Evolutionary conservation across 2,797 vertebrate genomes (phyloP), one percentile per base, ranked within the genome.

Genomic region (Sphaeramia orbicularis): DNA sequence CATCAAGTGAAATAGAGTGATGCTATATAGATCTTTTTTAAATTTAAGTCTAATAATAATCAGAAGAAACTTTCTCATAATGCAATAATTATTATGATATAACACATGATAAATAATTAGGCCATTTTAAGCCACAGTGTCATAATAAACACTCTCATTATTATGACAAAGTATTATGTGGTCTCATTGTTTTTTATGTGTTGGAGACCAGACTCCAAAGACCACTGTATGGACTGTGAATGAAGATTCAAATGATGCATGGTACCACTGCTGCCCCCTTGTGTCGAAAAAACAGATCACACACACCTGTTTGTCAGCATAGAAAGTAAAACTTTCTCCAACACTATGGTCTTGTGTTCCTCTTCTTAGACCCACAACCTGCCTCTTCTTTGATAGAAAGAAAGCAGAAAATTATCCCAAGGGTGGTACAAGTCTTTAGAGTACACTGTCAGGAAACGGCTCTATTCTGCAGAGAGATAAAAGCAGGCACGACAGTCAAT

Each of bases 401-500:
- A 38, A 36, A 40, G 16, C 18, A 44, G 41, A 67, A 42, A 43
- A 71, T 47, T 1, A 77, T 65, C 41, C 42, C 0, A 8, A 56
- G 30, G 42, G 63, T 61, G 61, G 83, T 74, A 71, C 90, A 86
- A 89, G 27, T 9, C 62, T 49, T 45, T 1, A 78, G 74, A 81
- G 78, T 51, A 89, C 84, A 61, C 56, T 24, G 45, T 66, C n/a
- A 10, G 51, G 69, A 83, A 73, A 83, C 66, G 69, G 8, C 9
- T 15, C 35, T 53, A 13, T 37, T 53, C 7, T 37, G 2, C 16
- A 13, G 51, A 48, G 68, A 73, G 84, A 78, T 86, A 90, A 93
- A 95, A 91, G 91, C 89, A 83, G 85, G 78, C 78, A 85, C 93
- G 92, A 94, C 78, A 86, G 94, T 91, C 93, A 96, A 96, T 94